These are phyloP conservation scores for Neodon shergylaensis DNA, from an alignment of 2,113 vertebrate species.

Conservation along the genomic window DNA sequence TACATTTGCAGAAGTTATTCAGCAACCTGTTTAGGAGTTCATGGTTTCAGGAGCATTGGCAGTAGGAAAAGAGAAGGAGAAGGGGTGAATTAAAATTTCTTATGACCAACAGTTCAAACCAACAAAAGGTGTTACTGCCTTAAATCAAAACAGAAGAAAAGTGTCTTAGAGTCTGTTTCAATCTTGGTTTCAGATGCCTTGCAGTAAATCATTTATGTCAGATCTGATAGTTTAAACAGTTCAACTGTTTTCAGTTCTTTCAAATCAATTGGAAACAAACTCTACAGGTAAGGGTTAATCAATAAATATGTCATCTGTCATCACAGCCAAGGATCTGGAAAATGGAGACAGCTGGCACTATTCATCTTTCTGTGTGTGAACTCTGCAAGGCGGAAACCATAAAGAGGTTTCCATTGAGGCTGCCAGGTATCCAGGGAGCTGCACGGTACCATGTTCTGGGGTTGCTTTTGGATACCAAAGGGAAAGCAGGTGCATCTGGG, in stretches of 20 bases:
- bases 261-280: slow-evolving; percentile 16
- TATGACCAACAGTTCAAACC: not conserved
- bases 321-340: not conserved
- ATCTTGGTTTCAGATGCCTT: slow-evolving; percentile 2
- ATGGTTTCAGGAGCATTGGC: not conserved
- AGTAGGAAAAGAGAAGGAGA: not conserved
- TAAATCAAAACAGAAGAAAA: not conserved
- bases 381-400: not conserved
- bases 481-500: not conserved
- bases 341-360: not conserved
- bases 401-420: not conserved
- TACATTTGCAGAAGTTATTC: not conserved
- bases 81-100: not conserved
- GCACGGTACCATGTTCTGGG: not conserved
- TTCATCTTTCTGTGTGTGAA: not conserved
- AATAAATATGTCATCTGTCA: not conserved
- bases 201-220: not conserved
- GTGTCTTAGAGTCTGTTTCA: not conserved
- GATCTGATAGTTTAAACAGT: not conserved
- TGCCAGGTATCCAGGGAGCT: not conserved
- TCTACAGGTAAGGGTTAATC: not conserved
- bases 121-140: not conserved
- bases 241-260: not conserved
- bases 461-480: not conserved
- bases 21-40: not conserved